Evolutionary conservation across 2,888 invertebrate genomes (phyloP), one percentile per base, ranked within the genome.

Genomic region (Drosophila birchii): DNA sequence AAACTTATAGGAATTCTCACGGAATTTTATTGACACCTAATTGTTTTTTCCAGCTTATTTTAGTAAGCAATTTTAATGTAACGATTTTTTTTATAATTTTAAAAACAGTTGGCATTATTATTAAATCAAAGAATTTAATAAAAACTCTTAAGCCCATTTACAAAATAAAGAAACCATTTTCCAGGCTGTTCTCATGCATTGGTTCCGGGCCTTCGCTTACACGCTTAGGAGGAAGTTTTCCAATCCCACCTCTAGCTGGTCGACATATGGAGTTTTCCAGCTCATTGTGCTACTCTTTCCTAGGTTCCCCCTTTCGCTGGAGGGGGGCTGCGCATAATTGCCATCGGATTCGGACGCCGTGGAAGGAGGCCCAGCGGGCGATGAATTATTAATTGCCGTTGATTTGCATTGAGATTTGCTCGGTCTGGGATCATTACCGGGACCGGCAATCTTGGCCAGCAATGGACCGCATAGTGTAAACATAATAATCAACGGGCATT

Each of bases 371-470:
- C 86, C 87, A 80, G 79, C 86, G 80, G 82, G 85, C 80, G 76
- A 79, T 88, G 87, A 86, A 86, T 87, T 86, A 86, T 86, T 86
- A 86, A 86, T 86, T 86, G 86, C 84, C 80, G 80, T 86, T 86
- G 86, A 86, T 86, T 86, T 86, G 85, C 88, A 86, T 86, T 86
- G 81, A 80, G 81, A 86, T 86, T 79, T 62, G 64, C 53, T 41
- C 49, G 76, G 73, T 53, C 59, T 54, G 63, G 62, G 78, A 81
- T 84, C 82, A 84, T 85, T 87, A 87, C 77, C 69, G 63, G 62
- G 39, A 45, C 41, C 59, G 20, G 72, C 45, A 58, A 73, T 66
- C 56, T 75, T 64, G 72, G 63, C 66, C 66, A 20, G 75, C 78
- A 69, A 55, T 73, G 58, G 66, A 26, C 55, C 56, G 70, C 62